These are phyloP conservation scores for Rhombomys opimus DNA, from an alignment of 2,113 vertebrate species.

Conservation along the genomic window DNA sequence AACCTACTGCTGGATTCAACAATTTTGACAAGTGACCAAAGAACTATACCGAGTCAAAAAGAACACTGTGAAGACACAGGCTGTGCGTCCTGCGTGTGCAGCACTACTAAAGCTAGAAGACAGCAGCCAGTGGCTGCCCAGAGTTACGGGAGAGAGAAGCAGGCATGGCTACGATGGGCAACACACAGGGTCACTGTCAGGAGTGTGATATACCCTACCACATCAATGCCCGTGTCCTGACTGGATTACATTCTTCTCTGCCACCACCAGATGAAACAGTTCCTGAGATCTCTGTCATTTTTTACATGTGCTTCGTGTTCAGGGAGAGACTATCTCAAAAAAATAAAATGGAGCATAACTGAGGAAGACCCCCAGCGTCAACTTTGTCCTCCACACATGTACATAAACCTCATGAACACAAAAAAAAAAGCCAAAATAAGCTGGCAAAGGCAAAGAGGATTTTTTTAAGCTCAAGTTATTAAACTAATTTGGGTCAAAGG, in stretches of 20 bases:
- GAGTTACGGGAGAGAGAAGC: background rate
- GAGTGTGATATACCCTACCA: background rate
- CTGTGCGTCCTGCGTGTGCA: background rate
- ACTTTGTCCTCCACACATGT: background rate
- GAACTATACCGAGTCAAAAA: constrained; percentile 16
- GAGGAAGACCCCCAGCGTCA: background rate
- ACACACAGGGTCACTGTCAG: background rate
- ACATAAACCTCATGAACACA: background rate
- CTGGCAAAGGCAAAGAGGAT: background rate
- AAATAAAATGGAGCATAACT: background rate
- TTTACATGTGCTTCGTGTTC: background rate
- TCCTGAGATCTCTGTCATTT: background rate
- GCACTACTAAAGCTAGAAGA: background rate
- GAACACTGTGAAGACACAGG: background rate
- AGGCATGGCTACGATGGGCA: background rate
- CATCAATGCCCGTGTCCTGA: background rate
- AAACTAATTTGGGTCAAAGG: background rate
- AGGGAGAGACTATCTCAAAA: background rate
- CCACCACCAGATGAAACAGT: background rate
- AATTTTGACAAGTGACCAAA: background rate
- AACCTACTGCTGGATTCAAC: background rate
- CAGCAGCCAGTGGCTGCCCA: background rate
- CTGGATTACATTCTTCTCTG: background rate
- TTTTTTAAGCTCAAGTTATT: background rate
- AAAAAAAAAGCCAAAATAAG: background rate